phyloP scores from a whole-genome alignment of 2,888 invertebrate species.

The Sarcophaga subvicina region DNA sequence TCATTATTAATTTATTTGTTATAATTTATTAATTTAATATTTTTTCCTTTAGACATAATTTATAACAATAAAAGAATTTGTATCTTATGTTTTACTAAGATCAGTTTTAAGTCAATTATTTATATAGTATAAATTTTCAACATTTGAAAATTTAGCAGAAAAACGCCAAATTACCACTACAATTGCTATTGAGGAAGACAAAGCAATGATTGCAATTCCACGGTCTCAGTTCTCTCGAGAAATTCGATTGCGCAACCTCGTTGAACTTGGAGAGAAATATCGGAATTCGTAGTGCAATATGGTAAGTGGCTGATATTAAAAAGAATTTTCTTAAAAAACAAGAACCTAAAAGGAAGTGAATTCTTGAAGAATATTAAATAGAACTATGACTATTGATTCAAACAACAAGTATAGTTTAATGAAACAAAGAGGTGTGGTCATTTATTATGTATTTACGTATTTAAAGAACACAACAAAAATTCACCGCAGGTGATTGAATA shows the following conservation, averaged over 20 bases:
- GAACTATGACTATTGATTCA: not conserved
- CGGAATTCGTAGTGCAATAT: conserved; percentile 54
- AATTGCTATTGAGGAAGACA: not conserved
- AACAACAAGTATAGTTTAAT: not conserved
- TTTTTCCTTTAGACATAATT: not conserved
- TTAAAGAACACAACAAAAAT: not conserved
- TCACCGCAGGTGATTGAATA: not conserved
- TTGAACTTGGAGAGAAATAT: conserved; percentile 59
- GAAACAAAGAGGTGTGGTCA: conserved; percentile 23
- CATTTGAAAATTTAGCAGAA: not conserved
- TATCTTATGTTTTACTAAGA: too few species aligned
- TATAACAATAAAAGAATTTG: not conserved
- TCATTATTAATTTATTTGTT: too few species aligned
- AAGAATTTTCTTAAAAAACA: not conserved
- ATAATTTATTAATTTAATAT: not conserved
- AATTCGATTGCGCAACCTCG: conserved; percentile 76
- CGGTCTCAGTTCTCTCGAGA: conserved; percentile 37
- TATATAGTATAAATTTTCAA: not conserved
- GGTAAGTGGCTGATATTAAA: conserved; percentile 61
- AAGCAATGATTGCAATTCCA: conserved; percentile 6
- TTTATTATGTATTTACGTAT: conserved; percentile 16
- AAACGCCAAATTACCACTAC: not conserved
- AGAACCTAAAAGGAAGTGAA: conserved; percentile 48
- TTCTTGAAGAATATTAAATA: conserved; percentile 18
- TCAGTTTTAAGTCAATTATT: not conserved